Evolutionary conservation across 1,140 invertebrate genomes (phyloP).

Genomic region (Brachionus sp.): DNA sequence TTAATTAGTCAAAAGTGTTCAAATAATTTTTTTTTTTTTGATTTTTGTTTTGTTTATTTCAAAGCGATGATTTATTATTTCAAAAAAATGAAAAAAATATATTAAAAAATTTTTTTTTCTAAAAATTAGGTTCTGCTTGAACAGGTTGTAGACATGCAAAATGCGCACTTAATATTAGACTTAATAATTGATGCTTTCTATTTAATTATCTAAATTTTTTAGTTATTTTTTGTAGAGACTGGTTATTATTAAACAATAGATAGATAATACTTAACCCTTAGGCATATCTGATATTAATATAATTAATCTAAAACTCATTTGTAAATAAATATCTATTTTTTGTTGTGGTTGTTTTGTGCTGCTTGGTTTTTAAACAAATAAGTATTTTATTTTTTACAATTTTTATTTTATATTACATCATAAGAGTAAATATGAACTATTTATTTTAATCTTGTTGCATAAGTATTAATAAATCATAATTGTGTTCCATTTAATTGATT

Average conservation of each 20-base stretch:
- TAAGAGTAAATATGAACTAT: neutral
- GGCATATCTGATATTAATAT: neutral
- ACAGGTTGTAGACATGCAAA: neutral
- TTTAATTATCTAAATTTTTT: neutral
- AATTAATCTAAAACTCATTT: neutral
- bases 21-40: neutral
- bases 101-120: neutral
- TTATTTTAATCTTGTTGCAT: neutral
- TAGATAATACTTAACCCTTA: neutral
- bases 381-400: neutral
- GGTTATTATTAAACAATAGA: neutral
- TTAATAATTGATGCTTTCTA: neutral
- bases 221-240: neutral
- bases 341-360: too few species aligned
- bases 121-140: neutral
- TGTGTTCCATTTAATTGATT: constrained; percentile 36
- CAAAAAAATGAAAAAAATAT: neutral
- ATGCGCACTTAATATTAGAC: neutral
- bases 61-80: neutral
- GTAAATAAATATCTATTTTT: neutral
- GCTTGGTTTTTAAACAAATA: neutral
- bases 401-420: neutral
- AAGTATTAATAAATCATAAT: constrained; percentile 17
- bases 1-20: constrained; percentile 44
- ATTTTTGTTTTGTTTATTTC: neutral